These are phyloP conservation scores for Porites lobata DNA, from an alignment of 92 coral and sea anemone species.

Conservation along the genomic window DNA sequence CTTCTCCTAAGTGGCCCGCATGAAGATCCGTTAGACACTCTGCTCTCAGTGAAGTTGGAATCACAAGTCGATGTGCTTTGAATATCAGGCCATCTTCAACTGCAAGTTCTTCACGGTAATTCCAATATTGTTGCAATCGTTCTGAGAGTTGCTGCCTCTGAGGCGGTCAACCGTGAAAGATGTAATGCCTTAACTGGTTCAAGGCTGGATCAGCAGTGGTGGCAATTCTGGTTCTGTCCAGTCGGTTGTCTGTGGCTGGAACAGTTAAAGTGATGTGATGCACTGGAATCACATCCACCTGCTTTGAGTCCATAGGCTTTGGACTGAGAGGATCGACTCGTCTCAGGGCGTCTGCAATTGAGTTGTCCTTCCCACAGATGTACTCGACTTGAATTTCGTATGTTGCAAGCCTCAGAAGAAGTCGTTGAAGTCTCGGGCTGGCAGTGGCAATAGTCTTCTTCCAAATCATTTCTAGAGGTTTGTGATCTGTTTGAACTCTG, in stretches of 20 bases:
- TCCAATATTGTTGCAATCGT: conserved; percentile 19
- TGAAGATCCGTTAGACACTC: conserved; percentile 9
- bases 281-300: conserved; percentile 1
- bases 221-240: conserved; percentile 1
- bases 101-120: conserved; percentile 31
- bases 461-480: background rate
- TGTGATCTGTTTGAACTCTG: background rate
- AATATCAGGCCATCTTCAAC: conserved; percentile 19
- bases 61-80: conserved; percentile 18
- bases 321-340: conserved; percentile 15
- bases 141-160: background rate
- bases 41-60: conserved; percentile 15
- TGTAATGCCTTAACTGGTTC: conserved; percentile 7
- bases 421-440: background rate
- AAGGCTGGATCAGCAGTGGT: background rate
- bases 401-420: background rate
- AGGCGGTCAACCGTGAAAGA: conserved; percentile 7
- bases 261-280: background rate
- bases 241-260: conserved; percentile 2
- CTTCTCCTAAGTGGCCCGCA: conserved; percentile 23
- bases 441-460: conserved; percentile 3
- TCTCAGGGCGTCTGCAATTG: background rate
- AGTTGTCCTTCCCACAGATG: conserved; percentile 11
- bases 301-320: conserved; percentile 5
- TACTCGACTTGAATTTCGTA: background rate